Conservation (phyloP, 1,140 invertebrate genomes). For the Heliothis subflexa region DNA sequence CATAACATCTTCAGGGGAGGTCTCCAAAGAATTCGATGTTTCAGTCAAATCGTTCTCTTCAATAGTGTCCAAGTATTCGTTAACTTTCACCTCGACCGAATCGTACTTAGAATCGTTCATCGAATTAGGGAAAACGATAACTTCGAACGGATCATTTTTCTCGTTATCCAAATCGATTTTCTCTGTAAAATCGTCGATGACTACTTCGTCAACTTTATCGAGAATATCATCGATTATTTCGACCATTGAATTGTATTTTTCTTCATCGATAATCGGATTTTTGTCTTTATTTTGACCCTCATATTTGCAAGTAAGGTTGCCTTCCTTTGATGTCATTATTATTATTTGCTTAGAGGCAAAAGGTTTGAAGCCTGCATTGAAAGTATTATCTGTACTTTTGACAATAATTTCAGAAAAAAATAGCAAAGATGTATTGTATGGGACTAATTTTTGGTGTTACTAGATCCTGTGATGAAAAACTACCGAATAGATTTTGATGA, state of each 20-base stretch:
- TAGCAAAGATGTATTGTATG: too few species aligned
- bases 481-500: too few species aligned
- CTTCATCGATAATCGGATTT: constrained; percentile 9
- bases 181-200: constrained; percentile 38
- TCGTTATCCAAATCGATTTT: constrained; percentile 46
- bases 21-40: constrained; percentile 52
- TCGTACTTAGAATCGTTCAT: constrained; percentile 48
- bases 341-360: constrained; percentile 75
- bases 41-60: constrained; percentile 62
- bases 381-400: constrained; percentile 6
- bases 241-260: constrained; percentile 52
- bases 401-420: too few species aligned
- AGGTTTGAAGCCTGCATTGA: constrained; percentile 69
- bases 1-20: constrained; percentile 54
- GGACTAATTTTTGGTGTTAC: too few species aligned
- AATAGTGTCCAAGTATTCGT: constrained; percentile 68
- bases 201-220: constrained; percentile 63
- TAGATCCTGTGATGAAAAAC: too few species aligned
- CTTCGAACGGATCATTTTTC: constrained; percentile 64
- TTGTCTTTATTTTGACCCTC: not conserved
- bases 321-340: constrained; percentile 68
- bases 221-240: constrained; percentile 66
- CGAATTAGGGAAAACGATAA: constrained; percentile 60
- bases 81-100: constrained; percentile 48
- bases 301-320: constrained; percentile 62